Conservation (phyloP, 64 coral and sea anemone species). For the Actinia equina region DNA sequence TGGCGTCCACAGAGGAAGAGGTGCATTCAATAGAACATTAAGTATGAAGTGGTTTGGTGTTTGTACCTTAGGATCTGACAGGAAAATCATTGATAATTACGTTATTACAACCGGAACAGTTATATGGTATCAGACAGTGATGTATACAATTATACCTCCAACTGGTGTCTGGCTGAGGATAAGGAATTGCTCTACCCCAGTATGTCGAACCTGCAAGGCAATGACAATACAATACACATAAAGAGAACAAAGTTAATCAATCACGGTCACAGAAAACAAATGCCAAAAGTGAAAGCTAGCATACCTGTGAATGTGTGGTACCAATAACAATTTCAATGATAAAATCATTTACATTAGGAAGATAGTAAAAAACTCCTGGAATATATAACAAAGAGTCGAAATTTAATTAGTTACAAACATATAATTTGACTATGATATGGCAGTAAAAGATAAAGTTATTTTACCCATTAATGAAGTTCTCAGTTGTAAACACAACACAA, state of each 20-base stretch:
- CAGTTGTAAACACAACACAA: constrained; percentile 86
- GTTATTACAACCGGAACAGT: neutral
- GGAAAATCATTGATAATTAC: neutral
- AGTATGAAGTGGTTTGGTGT: constrained; percentile 90
- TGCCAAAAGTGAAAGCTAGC: neutral
- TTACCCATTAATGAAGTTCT: constrained; percentile 88
- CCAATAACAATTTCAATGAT: constrained; percentile 87
- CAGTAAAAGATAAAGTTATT: neutral
- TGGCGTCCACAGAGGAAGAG: constrained; percentile 85
- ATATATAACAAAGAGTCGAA: neutral
- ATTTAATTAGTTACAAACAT: neutral
- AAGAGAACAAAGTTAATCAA: neutral
- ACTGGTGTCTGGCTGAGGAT: constrained; percentile 91
- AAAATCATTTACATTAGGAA: constrained; percentile 92
- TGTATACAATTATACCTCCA: constrained; percentile 50
- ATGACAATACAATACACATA: neutral
- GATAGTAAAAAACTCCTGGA: constrained; percentile 90
- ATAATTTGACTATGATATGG: no score
- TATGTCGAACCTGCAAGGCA: constrained; percentile 66
- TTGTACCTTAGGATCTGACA: constrained; percentile 75
- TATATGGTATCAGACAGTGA: neutral
- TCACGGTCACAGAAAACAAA: no score
- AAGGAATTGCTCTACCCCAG: constrained; percentile 82
- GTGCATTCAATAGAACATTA: constrained; percentile 73
- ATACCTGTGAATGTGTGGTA: constrained; percentile 75